Evolutionary conservation across 1,140 invertebrate species (phyloP), one percentile per base, ranked within the genome.

Genomic region (Lordiphosa mommai): DNA sequence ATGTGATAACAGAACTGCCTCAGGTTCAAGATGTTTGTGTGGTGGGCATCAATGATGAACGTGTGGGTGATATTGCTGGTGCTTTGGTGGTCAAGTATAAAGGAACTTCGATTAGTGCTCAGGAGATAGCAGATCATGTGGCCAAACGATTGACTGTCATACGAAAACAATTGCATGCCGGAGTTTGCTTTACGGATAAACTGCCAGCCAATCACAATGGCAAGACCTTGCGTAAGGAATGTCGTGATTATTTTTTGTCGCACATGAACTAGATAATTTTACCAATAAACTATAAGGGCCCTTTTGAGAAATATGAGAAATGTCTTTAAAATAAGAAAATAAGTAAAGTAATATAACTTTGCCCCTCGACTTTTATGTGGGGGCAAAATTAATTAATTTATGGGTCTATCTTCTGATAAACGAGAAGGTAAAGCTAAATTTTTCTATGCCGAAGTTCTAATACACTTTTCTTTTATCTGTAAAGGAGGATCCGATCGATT

Each of bases 181-280:
- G 92, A 0, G 91, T 93, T 0, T 89, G 90, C 69, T 92, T 93
- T 77, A 44, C 93, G 2, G 88, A 92, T 7, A 77, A 89, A 55
- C 90, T 95, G 57, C 93, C 93, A 0, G 88, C 90, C 67, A 93
- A 93, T 8, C 72, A 91, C 0, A 91, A 91, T 1, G 93, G 93
- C 1, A 95, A 95, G 89, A 89, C 94, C 8, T 88, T 92, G 14
- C 89, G 92, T 47, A 90, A 88, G 40, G 85, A 89, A n/a, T 73
- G 90, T 2, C 89, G 85, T 43, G 63, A 89, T 59, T 89, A 12
- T 84, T 61, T 32, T 13, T 59, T 12, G 46, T 66, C 34, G 50
- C 17, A 67, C 63, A 37, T 27, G 6, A 27, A 63, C 52, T 9
- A 63, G 44, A 61, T 1, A 10, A 6, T 14, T 6, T 14, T 6